Percentiles rank a stretch among this genome's conserved stretches.
phyloP scores from a whole-genome alignment of 2,113 vertebrate genomes.

The Taxidea taxus region DNA sequence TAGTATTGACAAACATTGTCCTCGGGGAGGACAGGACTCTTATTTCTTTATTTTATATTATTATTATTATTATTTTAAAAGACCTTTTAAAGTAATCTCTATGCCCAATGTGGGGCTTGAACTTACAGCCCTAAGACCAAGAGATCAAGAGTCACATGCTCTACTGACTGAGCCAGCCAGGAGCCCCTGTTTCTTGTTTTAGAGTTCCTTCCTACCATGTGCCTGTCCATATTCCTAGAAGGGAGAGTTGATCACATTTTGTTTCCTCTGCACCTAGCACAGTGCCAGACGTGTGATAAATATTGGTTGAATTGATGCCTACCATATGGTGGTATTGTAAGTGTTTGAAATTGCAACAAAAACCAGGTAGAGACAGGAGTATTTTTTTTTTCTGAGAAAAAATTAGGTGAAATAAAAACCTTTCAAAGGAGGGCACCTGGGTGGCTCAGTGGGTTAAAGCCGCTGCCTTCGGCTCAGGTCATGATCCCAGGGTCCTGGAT shows the following conservation, averaged over 20 bases:
- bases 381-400: constrained; percentile 15
- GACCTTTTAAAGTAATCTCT: not conserved
- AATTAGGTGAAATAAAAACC: not conserved
- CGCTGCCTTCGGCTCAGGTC: no score
- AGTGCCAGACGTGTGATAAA: not conserved
- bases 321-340: not conserved
- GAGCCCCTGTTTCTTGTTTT: not conserved
- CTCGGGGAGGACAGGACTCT: not conserved
- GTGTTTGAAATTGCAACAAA: constrained; percentile 16
- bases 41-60: not conserved
- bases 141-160: not conserved
- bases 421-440: no score
- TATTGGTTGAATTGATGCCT: not conserved
- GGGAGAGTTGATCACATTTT: not conserved
- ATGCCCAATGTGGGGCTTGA: not conserved
- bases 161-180: not conserved
- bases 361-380: not conserved
- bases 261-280: not conserved
- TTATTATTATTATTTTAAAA: not conserved
- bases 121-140: not conserved
- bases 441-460: no score
- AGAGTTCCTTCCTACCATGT: not conserved
- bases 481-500: no score
- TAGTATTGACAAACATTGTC: not conserved
- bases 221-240: not conserved